These are phyloP conservation scores for Dermatemys mawii DNA, from an alignment of 2,113 vertebrate genomes.

Conservation along the genomic window DNA sequence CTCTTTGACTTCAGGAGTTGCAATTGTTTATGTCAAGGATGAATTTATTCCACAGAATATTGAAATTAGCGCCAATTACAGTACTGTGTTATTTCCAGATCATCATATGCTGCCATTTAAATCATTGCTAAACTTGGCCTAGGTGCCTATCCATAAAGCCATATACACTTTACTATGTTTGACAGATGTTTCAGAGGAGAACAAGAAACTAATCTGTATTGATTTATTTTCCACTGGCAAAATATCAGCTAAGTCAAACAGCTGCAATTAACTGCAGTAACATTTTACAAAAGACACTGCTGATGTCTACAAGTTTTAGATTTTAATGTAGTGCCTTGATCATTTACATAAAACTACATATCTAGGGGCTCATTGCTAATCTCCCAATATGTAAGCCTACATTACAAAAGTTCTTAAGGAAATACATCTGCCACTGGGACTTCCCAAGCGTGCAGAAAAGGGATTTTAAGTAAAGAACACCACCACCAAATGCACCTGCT, in stretches of 20 bases:
- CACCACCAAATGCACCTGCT: not conserved
- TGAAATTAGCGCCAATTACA: not conserved
- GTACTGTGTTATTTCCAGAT: not conserved
- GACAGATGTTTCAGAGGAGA: constrained; percentile 22
- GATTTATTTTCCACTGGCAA: constrained; percentile 53
- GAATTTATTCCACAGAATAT: not conserved
- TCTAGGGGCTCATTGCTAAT: not conserved
- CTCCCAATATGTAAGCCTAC: not conserved
- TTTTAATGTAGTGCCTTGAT: not conserved
- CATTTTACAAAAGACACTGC: constrained; percentile 3
- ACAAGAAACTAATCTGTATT: constrained; percentile 23
- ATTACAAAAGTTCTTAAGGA: not conserved
- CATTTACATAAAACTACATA: not conserved
- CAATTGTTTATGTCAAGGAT: not conserved
- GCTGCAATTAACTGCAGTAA: constrained; percentile 23
- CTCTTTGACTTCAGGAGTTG: not conserved
- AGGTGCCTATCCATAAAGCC: rapidly evolving
- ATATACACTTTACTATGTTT: not conserved
- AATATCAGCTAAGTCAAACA: constrained; percentile 30
- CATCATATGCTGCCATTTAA: not conserved
- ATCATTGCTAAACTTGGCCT: not conserved
- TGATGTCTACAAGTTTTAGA: not conserved
- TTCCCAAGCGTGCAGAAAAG: not conserved
- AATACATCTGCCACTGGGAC: not conserved
- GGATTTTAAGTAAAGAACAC: not conserved